Percentiles rank a stretch among this genome's conserved stretches.
These are phyloP conservation scores for Lepus americanus DNA, from an alignment of 2,113 vertebrate species.

Conservation along the genomic window DNA sequence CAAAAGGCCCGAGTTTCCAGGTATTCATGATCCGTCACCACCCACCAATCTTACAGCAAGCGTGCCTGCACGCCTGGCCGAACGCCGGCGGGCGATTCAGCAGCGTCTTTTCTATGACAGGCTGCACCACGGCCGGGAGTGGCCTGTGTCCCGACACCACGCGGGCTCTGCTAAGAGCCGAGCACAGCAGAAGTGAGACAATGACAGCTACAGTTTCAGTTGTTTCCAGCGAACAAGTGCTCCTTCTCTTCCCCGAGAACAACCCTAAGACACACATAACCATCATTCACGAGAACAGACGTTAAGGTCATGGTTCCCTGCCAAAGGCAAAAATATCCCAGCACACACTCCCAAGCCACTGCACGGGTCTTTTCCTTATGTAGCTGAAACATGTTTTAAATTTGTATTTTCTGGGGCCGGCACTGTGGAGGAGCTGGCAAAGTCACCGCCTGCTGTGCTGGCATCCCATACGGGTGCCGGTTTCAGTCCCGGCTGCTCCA, in stretches of 20 bases:
- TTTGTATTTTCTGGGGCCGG: too few relatives aligned
- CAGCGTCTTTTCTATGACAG: background rate
- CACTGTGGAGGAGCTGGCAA: too few relatives aligned
- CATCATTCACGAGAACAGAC: background rate
- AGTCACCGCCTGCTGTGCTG: too few relatives aligned
- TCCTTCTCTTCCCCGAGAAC: slow-evolving; percentile 15
- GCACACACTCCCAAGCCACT: background rate
- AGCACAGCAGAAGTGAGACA: slow-evolving; percentile 64
- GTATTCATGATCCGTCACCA: background rate
- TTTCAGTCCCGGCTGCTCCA: too few relatives aligned
- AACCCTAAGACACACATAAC: background rate
- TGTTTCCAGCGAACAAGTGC: slow-evolving; percentile 49
- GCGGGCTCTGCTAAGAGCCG: background rate
- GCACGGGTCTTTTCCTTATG: background rate
- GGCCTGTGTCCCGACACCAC: too few relatives aligned
- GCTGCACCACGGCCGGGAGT: background rate
- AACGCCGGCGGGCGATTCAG: background rate
- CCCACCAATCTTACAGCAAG: background rate
- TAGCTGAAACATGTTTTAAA: background rate
- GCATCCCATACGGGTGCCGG: too few relatives aligned
- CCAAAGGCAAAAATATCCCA: background rate
- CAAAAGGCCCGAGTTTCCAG: background rate
- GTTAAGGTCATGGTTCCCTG: background rate
- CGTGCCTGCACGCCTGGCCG: background rate
- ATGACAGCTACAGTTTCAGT: background rate